phyloP scores from a whole-genome alignment of 2,888 invertebrate genomes.

The Malachius bipustulatus region DNA sequence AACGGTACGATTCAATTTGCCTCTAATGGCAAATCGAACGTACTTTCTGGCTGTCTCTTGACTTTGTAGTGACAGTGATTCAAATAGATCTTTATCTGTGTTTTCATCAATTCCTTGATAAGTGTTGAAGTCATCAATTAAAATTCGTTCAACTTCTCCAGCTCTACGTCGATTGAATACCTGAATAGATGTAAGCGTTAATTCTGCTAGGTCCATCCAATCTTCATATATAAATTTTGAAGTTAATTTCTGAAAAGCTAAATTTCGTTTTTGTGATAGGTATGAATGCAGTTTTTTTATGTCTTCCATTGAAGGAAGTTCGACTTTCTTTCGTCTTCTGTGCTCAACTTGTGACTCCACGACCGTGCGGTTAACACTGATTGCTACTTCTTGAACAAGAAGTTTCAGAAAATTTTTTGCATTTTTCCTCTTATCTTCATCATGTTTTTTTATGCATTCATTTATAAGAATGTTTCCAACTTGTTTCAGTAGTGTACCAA shows the following conservation, averaged over 20 bases:
- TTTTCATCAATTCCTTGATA: slow-evolving; percentile 3
- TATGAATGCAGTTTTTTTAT: slow-evolving; percentile 8
- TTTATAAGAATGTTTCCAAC: slow-evolving; percentile 6
- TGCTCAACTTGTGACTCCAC: slow-evolving; percentile 5
- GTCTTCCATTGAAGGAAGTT: slow-evolving; percentile 11
- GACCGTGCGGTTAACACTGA: slow-evolving; percentile 16
- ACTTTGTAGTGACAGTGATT: slow-evolving; percentile 4
- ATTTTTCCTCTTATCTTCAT: slow-evolving; percentile 10
- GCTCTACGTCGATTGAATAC: slow-evolving; percentile 14
- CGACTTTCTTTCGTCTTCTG: slow-evolving; percentile 8
- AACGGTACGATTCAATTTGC: slow-evolving; percentile 9
- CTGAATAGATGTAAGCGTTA: slow-evolving; percentile 12
- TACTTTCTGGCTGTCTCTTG: slow-evolving; percentile 7
- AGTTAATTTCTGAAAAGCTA: not conserved
- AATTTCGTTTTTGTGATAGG: slow-evolving; percentile 10
- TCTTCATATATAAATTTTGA: not conserved
- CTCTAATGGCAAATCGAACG: slow-evolving; percentile 8
- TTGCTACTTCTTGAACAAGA: slow-evolving; percentile 13
- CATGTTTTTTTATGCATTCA: slow-evolving; percentile 14
- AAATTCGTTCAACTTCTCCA: slow-evolving; percentile 11
- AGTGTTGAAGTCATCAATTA: slow-evolving; percentile 8
- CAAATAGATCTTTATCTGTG: slow-evolving; percentile 8
- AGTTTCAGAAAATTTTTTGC: slow-evolving; percentile 17
- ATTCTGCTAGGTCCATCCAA: slow-evolving; percentile 8
- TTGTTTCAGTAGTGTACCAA: slow-evolving; percentile 16